These are phyloP conservation scores for Myrmecophaga tridactyla DNA, from an alignment of 2,113 vertebrate species.

Conservation along the genomic window DNA sequence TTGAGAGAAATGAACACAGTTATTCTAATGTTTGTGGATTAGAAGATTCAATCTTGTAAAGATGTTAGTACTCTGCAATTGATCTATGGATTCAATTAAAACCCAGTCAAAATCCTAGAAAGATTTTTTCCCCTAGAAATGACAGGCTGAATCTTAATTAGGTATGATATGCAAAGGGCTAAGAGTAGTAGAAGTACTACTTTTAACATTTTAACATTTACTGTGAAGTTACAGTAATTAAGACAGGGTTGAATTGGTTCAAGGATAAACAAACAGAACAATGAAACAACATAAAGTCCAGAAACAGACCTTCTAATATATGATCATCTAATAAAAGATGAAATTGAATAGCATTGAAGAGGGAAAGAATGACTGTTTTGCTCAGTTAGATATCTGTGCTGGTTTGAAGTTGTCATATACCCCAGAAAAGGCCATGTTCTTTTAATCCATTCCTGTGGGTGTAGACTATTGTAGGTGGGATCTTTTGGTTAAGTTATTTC, in stretches of 20 bases:
- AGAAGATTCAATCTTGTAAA: neutral
- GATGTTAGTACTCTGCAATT: neutral
- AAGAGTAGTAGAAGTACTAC: neutral
- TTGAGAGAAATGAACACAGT: constrained; percentile 9
- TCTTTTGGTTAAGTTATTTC: no score
- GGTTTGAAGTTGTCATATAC: no score
- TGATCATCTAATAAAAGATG: neutral
- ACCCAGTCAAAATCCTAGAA: neutral
- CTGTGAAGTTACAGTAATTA: neutral
- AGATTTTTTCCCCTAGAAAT: neutral
- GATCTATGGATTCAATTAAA: constrained; percentile 1
- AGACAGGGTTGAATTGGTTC: neutral
- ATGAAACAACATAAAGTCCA: neutral
- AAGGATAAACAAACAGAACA: neutral
- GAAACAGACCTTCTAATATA: neutral
- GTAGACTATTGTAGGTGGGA: no score
- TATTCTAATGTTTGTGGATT: neutral
- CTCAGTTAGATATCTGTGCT: neutral
- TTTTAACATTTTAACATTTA: neutral
- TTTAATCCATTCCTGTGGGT: no score
- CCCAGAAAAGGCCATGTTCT: no score
- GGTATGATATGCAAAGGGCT: neutral
- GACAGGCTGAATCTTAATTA: neutral
- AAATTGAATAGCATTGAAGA: neutral
- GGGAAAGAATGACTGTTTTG: neutral